A percentile compares a stretch with the other conserved stretches of the same genome.
phyloP scores from a whole-genome alignment of 2,797 vertebrate species.

The Poecilia picta region DNA sequence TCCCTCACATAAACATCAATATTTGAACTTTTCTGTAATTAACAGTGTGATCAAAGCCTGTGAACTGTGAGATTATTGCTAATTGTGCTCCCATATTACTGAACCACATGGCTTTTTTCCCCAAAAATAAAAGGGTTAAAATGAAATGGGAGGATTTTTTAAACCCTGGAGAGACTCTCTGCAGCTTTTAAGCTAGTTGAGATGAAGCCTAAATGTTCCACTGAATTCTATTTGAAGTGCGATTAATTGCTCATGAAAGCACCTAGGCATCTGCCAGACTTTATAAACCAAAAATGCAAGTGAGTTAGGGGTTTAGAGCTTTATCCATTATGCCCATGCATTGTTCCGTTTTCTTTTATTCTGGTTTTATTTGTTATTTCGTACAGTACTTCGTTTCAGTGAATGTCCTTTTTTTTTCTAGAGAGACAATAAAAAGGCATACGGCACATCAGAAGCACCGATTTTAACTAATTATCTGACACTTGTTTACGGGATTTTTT shows the following conservation, averaged over 20 bases:
- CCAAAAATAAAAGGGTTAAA: background rate
- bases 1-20: background rate
- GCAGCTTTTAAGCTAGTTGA: slow-evolving; percentile 43
- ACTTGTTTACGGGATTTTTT: background rate
- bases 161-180: slow-evolving; percentile 20
- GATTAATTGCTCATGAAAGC: slow-evolving; percentile 65
- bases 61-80: slow-evolving; percentile 19
- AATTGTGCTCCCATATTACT: slow-evolving; percentile 29
- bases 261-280: slow-evolving; percentile 59
- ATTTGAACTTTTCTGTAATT: slow-evolving; percentile 14
- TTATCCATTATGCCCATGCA: slow-evolving; percentile 37
- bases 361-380: slow-evolving; percentile 19
- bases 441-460: background rate
- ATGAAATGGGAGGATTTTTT: slow-evolving; percentile 6
- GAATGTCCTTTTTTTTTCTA: slow-evolving; percentile 19
- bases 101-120: background rate
- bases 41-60: slow-evolving; percentile 25
- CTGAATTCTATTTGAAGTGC: slow-evolving; percentile 64
- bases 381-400: slow-evolving; percentile 4
- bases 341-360: slow-evolving; percentile 28
- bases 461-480: background rate
- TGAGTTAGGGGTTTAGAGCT: slow-evolving; percentile 24
- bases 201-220: slow-evolving; percentile 58
- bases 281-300: slow-evolving; percentile 28
- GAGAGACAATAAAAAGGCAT: slow-evolving; percentile 7